A percentile compares a stretch with the other conserved stretches of the same genome.
phyloP scores from a whole-genome alignment of 2,797 vertebrate genomes.

The Pseudotriccus pelzelni region DNA sequence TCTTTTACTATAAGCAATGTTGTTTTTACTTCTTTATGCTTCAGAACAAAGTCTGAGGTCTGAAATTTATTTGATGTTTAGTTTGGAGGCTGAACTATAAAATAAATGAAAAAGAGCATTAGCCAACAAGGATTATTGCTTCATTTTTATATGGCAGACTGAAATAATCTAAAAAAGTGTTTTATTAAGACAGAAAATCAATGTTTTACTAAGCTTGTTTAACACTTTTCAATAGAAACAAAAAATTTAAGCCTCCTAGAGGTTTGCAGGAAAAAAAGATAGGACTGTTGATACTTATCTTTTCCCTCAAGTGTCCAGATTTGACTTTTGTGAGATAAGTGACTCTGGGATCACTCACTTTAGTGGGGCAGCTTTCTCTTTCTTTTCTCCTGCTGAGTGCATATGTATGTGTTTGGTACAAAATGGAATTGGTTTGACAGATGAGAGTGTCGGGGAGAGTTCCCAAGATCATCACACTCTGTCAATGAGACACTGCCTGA shows the following conservation, averaged over 20 bases:
- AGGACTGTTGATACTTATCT: neutral
- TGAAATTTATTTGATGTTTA: neutral
- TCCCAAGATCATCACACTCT: neutral
- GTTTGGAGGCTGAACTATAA: neutral
- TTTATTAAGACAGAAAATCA: neutral
- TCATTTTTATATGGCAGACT: neutral
- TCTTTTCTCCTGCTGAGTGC: neutral
- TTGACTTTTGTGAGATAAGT: neutral
- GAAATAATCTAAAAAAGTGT: neutral
- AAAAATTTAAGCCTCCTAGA: rapidly evolving
- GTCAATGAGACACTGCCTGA: too few species aligned
- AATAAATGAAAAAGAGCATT: neutral
- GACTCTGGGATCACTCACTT: neutral
- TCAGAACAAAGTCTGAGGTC: neutral
- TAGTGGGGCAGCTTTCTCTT: neutral
- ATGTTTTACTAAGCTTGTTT: neutral
- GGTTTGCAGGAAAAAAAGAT: neutral
- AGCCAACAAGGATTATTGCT: neutral
- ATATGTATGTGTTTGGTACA: neutral
- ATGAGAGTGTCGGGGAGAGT: neutral
- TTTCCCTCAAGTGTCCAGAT: neutral
- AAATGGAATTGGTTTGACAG: neutral
- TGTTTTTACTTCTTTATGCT: neutral
- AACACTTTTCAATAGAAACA: neutral
- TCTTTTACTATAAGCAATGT: neutral